A percentile compares a stretch with the other conserved stretches of the same genome.
These are phyloP conservation scores for Brachyptera risi DNA, from an alignment of 2,888 invertebrate species.

Conservation along the genomic window DNA sequence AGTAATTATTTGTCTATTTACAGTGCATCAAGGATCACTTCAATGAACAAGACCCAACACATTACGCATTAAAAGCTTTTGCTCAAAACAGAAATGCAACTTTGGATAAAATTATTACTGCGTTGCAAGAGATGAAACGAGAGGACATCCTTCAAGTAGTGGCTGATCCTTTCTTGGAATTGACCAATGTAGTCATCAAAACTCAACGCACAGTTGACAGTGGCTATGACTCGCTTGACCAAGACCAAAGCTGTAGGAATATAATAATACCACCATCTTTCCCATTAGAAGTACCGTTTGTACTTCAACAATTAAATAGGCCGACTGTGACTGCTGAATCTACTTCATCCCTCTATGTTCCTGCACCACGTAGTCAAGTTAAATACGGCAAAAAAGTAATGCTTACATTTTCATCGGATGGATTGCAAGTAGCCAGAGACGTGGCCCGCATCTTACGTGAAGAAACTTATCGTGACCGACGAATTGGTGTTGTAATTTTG, in stretches of 20 bases:
- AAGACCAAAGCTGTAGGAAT: neutral
- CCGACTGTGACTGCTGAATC: too few species aligned
- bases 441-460: conserved; percentile 19
- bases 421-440: conserved; percentile 16
- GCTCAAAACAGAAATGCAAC: conserved; percentile 14
- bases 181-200: neutral
- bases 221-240: neutral
- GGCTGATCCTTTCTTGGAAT: neutral
- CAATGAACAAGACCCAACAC: conserved; percentile 14
- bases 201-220: neutral
- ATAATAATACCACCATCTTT: neutral
- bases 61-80: conserved; percentile 6
- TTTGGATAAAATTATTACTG: conserved; percentile 16
- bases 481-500: conserved; percentile 28
- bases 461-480: conserved; percentile 1
- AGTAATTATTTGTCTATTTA: neutral
- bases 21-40: conserved; percentile 1
- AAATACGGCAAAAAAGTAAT: conserved; percentile 23
- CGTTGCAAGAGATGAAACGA: conserved; percentile 15
- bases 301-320: neutral
- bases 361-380: too few species aligned
- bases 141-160: conserved; percentile 17
- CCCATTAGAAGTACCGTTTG: neutral
- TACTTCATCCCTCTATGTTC: neutral
- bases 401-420: conserved; percentile 27